phyloP scores from a whole-genome alignment of 2,888 invertebrate genomes.

The Pseudococcus jackbeardsleyi region DNA sequence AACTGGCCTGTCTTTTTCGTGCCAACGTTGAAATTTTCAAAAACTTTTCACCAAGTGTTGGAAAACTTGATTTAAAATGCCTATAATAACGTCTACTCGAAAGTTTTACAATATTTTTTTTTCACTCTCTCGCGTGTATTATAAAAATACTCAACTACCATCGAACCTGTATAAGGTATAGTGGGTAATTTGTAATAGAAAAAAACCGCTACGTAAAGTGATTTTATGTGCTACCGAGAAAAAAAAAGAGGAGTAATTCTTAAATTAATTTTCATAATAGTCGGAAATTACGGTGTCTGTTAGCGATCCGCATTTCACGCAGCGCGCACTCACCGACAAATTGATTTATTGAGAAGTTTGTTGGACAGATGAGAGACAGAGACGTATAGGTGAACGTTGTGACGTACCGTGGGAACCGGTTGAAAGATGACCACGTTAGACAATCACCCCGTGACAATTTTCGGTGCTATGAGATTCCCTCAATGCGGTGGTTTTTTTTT shows the following conservation, averaged over 20 bases:
- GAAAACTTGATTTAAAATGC: background rate
- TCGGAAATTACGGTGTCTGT: conserved; percentile 59
- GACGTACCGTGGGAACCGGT: conserved; percentile 59
- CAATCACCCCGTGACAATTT: conserved; percentile 61
- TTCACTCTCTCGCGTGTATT: conserved; percentile 2
- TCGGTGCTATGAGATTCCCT: background rate
- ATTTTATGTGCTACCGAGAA: background rate
- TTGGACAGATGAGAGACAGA: conserved; percentile 35
- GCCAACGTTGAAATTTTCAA: background rate
- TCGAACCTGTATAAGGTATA: background rate
- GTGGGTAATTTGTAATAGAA: background rate
- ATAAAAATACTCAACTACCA: background rate
- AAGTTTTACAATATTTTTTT: background rate
- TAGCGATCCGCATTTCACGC: conserved; percentile 54
- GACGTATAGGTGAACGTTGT: conserved; percentile 48
- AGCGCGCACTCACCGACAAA: conserved; percentile 57
- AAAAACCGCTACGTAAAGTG: conserved; percentile 17
- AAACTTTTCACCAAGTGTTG: background rate
- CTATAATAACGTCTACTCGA: background rate
- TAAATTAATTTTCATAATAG: conserved; percentile 58
- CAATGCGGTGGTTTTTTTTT: background rate
- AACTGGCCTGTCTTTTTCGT: background rate
- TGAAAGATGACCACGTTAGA: conserved; percentile 53
- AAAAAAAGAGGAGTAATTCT: conserved; percentile 40
- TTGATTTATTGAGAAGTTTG: conserved; percentile 57